These are phyloP conservation scores for Alces alces DNA, from an alignment of 2,113 vertebrate genomes.

Conservation along the genomic window DNA sequence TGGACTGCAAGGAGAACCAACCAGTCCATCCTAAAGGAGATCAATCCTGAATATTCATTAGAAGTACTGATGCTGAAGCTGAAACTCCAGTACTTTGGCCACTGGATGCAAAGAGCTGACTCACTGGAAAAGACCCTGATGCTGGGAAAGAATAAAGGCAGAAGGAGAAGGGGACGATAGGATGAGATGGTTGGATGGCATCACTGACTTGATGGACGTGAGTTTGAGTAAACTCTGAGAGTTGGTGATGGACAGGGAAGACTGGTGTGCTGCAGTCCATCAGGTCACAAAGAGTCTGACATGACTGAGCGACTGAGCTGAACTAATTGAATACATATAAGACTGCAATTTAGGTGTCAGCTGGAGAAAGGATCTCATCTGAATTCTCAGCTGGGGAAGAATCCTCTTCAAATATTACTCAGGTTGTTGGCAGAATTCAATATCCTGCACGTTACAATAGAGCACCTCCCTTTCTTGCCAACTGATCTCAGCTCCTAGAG, in stretches of 20 bases:
- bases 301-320: background rate
- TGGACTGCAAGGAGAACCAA: background rate
- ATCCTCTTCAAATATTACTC: background rate
- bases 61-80: background rate
- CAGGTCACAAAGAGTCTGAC: rapidly evolving
- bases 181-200: background rate
- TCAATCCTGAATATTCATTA: background rate
- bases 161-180: rapidly evolving
- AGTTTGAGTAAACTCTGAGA: background rate
- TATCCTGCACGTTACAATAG: background rate
- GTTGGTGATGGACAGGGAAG: background rate
- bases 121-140: background rate
- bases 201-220: background rate
- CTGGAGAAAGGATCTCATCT: background rate
- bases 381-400: background rate
- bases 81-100: background rate
- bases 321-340: background rate
- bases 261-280: background rate
- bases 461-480: background rate
- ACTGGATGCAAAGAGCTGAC: background rate
- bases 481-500: background rate
- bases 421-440: background rate
- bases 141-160: background rate
- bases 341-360: rapidly evolving
- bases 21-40: background rate